phyloP scores from a whole-genome alignment of 2,888 invertebrate genomes.

The Gastrophysa polygoni region DNA sequence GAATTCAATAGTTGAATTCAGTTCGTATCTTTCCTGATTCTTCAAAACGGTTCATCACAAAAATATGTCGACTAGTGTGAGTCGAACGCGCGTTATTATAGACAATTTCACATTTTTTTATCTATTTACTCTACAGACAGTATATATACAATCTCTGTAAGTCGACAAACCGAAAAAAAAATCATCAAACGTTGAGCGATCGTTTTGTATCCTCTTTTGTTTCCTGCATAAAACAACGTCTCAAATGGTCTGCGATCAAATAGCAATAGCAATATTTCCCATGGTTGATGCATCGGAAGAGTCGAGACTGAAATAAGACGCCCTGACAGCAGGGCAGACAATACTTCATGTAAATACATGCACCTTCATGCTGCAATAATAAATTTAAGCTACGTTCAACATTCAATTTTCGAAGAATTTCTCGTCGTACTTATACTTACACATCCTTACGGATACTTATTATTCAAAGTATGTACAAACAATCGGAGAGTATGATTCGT shows the following conservation, averaged over 20 bases:
- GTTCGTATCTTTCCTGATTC: too few relatives aligned
- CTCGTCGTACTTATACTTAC: neutral
- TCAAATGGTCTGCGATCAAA: conserved; percentile 21
- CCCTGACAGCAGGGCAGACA: conserved; percentile 17
- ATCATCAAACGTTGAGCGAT: conserved; percentile 10
- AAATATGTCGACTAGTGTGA: too few relatives aligned
- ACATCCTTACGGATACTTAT: conserved; percentile 1
- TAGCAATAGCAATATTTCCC: conserved; percentile 25
- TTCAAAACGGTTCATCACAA: too few relatives aligned
- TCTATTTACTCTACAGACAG: too few relatives aligned
- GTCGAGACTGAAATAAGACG: conserved; percentile 16
- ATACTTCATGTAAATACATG: conserved; percentile 23
- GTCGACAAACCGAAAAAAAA: too few relatives aligned
- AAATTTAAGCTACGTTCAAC: conserved; percentile 15
- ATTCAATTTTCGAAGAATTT: conserved; percentile 15
- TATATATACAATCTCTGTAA: too few relatives aligned
- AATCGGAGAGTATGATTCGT: conserved; percentile 9
- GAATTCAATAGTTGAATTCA: too few relatives aligned
- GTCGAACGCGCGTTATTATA: too few relatives aligned
- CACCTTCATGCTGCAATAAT: conserved; percentile 20
- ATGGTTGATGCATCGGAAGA: conserved; percentile 20
- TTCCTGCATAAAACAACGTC: conserved; percentile 3
- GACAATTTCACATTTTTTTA: too few relatives aligned
- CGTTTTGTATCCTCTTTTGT: too few relatives aligned
- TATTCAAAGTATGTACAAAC: conserved; percentile 7